Evolutionary conservation across 2,797 vertebrate genomes (phyloP).

Genomic region (Amphiprion clarkii): DNA sequence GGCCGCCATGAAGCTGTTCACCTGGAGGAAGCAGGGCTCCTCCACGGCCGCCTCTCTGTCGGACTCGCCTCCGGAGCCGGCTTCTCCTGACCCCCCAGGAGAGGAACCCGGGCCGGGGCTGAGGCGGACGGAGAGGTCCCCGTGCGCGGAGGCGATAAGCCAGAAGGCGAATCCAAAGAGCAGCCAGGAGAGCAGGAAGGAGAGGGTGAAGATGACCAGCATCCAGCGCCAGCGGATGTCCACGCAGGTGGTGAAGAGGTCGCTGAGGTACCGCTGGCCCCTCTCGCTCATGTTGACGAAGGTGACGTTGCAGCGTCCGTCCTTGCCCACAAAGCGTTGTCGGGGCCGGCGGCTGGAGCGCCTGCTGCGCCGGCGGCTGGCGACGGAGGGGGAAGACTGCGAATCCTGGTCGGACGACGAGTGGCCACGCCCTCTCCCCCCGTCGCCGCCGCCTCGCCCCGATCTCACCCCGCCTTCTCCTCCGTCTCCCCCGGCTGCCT

Average conservation of each 20-base stretch:
- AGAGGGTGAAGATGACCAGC: slow-evolving; percentile 94
- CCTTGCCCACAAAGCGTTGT: slow-evolving; percentile 89
- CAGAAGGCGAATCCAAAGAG: slow-evolving; percentile 94
- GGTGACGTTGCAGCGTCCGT: slow-evolving; percentile 88
- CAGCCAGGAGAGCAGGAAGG: slow-evolving; percentile 95
- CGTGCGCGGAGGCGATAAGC: slow-evolving; percentile 91
- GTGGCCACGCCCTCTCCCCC: slow-evolving; percentile 69
- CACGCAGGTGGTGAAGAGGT: slow-evolving; percentile 96
- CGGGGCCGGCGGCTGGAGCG: slow-evolving; percentile 80
- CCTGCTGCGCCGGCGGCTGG: slow-evolving; percentile 56
- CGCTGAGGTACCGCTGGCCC: slow-evolving; percentile 92
- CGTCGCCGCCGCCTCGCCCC: slow-evolving; percentile 63
- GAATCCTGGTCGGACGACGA: slow-evolving; percentile 66
- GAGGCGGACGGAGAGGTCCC: slow-evolving; percentile 82
- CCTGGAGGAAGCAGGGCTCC: slow-evolving; percentile 91
- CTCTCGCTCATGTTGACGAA: slow-evolving; percentile 94
- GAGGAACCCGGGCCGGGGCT: slow-evolving; percentile 70
- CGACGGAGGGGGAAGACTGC: slow-evolving; percentile 72
- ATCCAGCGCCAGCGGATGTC: slow-evolving; percentile 97
- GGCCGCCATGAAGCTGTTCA: slow-evolving; percentile 94
- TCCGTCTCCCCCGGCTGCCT: slow-evolving; percentile 62
- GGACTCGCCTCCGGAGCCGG: slow-evolving; percentile 63
- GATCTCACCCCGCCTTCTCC: slow-evolving; percentile 74
- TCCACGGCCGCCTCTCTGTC: slow-evolving; percentile 63
- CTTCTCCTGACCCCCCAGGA: slow-evolving; percentile 62